Conservation (phyloP, 2,113 vertebrate genomes). For the Alouatta palliata region DNA sequence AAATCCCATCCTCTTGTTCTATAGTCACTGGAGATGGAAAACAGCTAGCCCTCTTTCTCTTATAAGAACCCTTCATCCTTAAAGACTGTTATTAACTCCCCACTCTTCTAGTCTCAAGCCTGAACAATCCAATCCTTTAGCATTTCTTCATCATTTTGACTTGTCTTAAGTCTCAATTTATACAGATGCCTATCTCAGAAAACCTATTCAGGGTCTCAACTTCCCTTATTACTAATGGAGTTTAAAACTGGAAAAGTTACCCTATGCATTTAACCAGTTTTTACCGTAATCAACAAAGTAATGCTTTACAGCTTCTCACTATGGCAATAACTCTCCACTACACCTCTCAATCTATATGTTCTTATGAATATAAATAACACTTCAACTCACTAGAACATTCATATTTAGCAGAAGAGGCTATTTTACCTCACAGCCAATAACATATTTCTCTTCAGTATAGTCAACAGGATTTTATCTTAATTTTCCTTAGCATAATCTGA, state of each 20-base stretch:
- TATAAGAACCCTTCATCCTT: slow-evolving; percentile 51
- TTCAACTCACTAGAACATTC: neutral
- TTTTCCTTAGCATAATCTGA: neutral
- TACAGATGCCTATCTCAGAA: neutral
- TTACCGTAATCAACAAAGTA: neutral
- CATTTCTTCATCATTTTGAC: neutral
- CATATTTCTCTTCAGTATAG: neutral
- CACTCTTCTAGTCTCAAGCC: neutral
- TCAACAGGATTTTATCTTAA: neutral
- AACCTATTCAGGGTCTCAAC: neutral
- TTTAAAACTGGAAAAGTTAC: neutral
- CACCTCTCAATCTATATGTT: neutral
- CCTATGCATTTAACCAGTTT: neutral
- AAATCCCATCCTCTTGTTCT: neutral
- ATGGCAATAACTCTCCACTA: neutral
- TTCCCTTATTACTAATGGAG: neutral
- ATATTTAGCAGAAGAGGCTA: neutral
- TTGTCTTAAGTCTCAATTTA: slow-evolving; percentile 34
- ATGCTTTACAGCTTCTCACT: neutral
- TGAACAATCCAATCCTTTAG: neutral
- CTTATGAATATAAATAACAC: neutral
- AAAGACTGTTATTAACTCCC: slow-evolving; percentile 51
- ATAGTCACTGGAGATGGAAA: neutral
- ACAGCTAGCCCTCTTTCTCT: slow-evolving; percentile 1
- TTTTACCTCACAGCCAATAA: neutral